Conservation (phyloP, 2,888 invertebrate species). For the Coleophora flavipennella region DNA sequence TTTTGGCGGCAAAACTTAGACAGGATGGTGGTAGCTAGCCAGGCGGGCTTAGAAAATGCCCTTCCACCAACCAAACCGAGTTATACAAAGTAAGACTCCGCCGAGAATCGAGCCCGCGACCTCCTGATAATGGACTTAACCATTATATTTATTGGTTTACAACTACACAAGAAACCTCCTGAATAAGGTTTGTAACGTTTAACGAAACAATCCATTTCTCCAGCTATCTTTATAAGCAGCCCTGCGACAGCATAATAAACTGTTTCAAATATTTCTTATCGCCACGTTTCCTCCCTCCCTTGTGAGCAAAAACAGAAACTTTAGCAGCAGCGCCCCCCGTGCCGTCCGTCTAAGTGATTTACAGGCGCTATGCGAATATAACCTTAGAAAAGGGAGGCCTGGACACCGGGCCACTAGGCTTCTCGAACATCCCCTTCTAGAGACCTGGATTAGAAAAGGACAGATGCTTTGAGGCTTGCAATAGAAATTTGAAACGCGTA, state of each 20-base stretch:
- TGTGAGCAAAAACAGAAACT: slow-evolving; percentile 56
- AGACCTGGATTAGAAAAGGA: slow-evolving; percentile 33
- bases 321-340: slow-evolving; percentile 41
- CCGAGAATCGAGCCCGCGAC: too few species aligned
- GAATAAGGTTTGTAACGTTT: too few species aligned
- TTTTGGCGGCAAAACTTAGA: too few species aligned
- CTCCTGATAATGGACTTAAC: too few species aligned
- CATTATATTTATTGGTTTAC: too few species aligned
- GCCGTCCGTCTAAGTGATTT: slow-evolving; percentile 61
- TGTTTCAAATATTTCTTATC: slow-evolving; percentile 52
- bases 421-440: slow-evolving; percentile 32
- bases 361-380: slow-evolving; percentile 45
- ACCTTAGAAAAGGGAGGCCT: slow-evolving; percentile 26
- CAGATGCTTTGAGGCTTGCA: slow-evolving; percentile 34
- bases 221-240: background rate
- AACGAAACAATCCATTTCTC: too few species aligned
- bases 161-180: too few species aligned
- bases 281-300: slow-evolving; percentile 39
- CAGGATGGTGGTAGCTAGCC: too few species aligned
- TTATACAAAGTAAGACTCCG: too few species aligned
- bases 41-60: too few species aligned
- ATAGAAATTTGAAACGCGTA: slow-evolving; percentile 52
- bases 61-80: too few species aligned
- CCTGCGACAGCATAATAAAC: slow-evolving; percentile 25
- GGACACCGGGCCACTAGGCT: slow-evolving; percentile 49